Conservation (phyloP, 2,797 vertebrate species). For the Labeo calbasu region DNA sequence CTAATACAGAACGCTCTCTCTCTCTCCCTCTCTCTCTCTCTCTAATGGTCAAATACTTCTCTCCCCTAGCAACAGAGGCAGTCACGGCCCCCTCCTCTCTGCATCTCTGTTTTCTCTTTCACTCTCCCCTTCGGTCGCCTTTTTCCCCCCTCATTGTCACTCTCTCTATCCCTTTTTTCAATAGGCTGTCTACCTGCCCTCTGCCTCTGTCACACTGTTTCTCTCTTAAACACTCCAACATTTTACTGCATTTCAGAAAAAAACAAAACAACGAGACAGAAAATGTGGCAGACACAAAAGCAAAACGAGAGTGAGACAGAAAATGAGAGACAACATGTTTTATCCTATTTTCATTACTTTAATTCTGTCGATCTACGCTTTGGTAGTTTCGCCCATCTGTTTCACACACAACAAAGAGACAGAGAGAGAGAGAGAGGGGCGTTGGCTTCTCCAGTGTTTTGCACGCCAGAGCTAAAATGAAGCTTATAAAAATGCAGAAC, state of each 20-base stretch:
- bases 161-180: constrained; percentile 47
- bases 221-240: background rate
- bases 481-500: constrained; percentile 43
- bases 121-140: constrained; percentile 59
- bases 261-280: background rate
- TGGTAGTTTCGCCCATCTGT: constrained; percentile 76
- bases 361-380: constrained; percentile 76
- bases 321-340: constrained; percentile 41
- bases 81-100: constrained; percentile 56
- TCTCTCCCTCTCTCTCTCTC: constrained; percentile 55
- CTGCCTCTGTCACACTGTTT: constrained; percentile 48
- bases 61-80: constrained; percentile 78
- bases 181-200: constrained; percentile 24
- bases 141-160: constrained; percentile 53
- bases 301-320: background rate
- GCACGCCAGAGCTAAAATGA: constrained; percentile 57
- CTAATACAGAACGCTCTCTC: constrained; percentile 71
- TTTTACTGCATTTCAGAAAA: constrained; percentile 4
- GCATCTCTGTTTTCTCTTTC: constrained; percentile 50
- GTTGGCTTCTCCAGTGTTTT: constrained; percentile 60
- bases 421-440: constrained; percentile 16
- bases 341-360: constrained; percentile 73
- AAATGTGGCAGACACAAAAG: constrained; percentile 23
- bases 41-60: constrained; percentile 58
- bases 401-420: constrained; percentile 45